Conservation (phyloP, 2,113 vertebrate species). For the Cynopterus brachyotis region DNA sequence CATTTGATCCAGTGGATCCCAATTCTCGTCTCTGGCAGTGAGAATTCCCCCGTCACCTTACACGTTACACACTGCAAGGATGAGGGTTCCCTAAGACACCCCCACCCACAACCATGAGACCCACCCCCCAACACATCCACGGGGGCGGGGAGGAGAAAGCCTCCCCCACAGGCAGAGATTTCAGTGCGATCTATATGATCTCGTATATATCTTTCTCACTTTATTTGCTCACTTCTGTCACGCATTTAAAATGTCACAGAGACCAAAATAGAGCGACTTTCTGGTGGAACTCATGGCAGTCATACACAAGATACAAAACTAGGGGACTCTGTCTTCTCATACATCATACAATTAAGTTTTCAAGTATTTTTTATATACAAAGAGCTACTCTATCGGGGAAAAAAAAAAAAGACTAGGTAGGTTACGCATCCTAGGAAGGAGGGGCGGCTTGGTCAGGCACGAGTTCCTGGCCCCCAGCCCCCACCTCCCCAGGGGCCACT, state of each 20-base stretch:
- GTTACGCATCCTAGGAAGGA: conserved; percentile 73
- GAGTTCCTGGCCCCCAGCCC: background rate
- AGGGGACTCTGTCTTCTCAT: conserved; percentile 85
- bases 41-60: background rate
- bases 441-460: background rate
- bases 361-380: conserved; percentile 88
- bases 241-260: conserved; percentile 84
- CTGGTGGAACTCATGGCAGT: conserved; percentile 83
- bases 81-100: background rate
- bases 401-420: conserved; percentile 79
- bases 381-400: conserved; percentile 84
- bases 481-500: background rate
- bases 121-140: background rate
- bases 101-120: background rate
- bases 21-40: background rate
- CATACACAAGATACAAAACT: conserved; percentile 87
- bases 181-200: conserved; percentile 86
- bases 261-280: conserved; percentile 87
- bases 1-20: background rate
- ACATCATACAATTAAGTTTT: conserved; percentile 81
- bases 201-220: conserved; percentile 82
- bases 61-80: background rate
- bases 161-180: conserved; percentile 70
- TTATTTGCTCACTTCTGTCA: conserved; percentile 84
- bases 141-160: background rate